Evolutionary conservation across 2,888 invertebrate genomes (phyloP), one percentile per base, ranked within the genome.

Genomic region (Drosophila anceps): DNA sequence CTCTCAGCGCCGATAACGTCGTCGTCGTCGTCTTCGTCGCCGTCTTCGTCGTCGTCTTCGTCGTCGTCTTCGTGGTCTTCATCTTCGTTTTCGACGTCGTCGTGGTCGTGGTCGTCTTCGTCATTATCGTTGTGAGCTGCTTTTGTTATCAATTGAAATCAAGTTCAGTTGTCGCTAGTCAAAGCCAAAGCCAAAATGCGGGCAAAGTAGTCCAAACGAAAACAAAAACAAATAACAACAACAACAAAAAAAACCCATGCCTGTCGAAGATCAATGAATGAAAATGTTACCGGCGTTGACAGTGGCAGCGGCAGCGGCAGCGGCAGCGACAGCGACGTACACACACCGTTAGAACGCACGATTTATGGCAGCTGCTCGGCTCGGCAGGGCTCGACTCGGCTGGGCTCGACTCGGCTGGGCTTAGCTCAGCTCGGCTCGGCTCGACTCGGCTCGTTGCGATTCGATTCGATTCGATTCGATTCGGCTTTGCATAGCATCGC

Each of bases 301-400:
- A 20, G 39, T 35, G 41, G 4, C 29, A 24, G 48, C 43, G 10
- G 31, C 48, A 41, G 54, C 76, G 57, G 13, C 31, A 12, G n/a
- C 35, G 37, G 3, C 54, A 12, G 41, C 55, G 44, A 0, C 51
- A 33, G 55, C 75, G 55, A 63, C 69, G 51, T 54, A 20, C 64
- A 54, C 66, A 51, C 66, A 68, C 82, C 80, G 82, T 80, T 79
- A 80, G 71, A 82, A 79, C 73, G 64, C 67, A 54, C 46, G 39
- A 37, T 27, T 50, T 53, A 37, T 65, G 59, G 33, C 59, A 50
- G 41, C 20, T 58, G 39, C 44, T 69, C 64, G 55, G 57, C 48
- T 59, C 33, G 60, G 50, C 57, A 44, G 48, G 50, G 24, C 58
- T 50, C 37, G 37, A 7, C 50, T 50, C 50, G 18, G 31, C 18